Percentiles rank a stretch among this genome's conserved stretches.
phyloP scores from a whole-genome alignment of 2,797 vertebrate species.

The Periophthalmus magnuspinnatus region DNA sequence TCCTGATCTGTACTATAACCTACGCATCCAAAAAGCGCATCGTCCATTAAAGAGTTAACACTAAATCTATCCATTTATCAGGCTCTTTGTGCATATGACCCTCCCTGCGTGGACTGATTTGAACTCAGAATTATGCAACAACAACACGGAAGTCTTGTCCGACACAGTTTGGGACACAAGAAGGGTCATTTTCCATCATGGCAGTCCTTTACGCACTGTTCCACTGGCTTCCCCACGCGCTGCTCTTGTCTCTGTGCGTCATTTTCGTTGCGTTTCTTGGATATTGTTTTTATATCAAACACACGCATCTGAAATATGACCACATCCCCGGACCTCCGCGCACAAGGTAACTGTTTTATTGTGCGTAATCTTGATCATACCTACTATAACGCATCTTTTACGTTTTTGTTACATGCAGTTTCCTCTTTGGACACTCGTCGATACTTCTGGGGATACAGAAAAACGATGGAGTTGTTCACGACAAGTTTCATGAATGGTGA shows the following conservation, averaged over 20 bases:
- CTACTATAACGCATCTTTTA: too few species aligned
- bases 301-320: constrained; percentile 83
- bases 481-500: constrained; percentile 8
- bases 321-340: constrained; percentile 87
- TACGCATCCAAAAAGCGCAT: too few species aligned
- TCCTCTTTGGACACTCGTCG: background rate
- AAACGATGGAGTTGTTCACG: background rate
- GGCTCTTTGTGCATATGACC: too few species aligned
- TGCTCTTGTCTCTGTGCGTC: constrained; percentile 29
- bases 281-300: constrained; percentile 79
- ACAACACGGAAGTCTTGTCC: background rate
- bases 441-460: background rate
- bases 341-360: constrained; percentile 69
- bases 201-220: background rate
- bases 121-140: too few species aligned
- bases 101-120: too few species aligned
- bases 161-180: too few species aligned
- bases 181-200: constrained; percentile 37
- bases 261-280: constrained; percentile 60
- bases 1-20: too few species aligned
- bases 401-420: background rate
- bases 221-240: background rate
- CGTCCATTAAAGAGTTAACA: too few species aligned
- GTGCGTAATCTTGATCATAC: too few species aligned
- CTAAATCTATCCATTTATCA: too few species aligned